Base-by-base conservation (phyloP, 2,888 invertebrate species). In the Candidula unifasciata region DNA sequence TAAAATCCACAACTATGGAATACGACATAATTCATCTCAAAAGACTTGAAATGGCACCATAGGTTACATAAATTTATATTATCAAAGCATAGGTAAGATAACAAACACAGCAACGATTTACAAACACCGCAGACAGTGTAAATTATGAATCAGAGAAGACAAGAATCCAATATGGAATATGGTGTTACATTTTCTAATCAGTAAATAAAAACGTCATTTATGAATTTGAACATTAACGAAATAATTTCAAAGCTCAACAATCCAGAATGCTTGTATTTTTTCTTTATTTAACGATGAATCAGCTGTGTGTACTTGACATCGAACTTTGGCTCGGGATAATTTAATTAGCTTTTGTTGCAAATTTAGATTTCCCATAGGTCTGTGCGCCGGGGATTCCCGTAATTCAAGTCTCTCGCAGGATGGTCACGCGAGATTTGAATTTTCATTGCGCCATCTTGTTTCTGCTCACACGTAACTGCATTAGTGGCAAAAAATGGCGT, bases 391-490 rank as follows among this genome's bases (percentile, higher is more conserved):
- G 35, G 35, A 33, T 21, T 69, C 35, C 21, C 1, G 35, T 69
- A 69, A 69, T 37, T 69, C 69, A 5, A 10, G 18, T 3, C 18
- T 37, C 69, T 24, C 69, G 35, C 35, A 18, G 37, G 69, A 69
- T 8, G 35, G 35, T 16, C 69, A 69, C 69, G 69, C 69, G 21
- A 69, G 69, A 37, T 69, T 69, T 69, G 69, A 69, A 69, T 69
- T 69, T 35, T 69, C 37, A 69, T 69, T 37, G 35, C 69, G 37
- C 69, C 69, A 69, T 69, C 69, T 69, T 37, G 3, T 24, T 35
- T 35, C 69, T 69, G 37, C 69, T 69, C 69, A 69, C 69, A 35
- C 69, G 21, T 3, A 69, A 24, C 18, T 35, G 69, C 24, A 21
- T 69, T 16, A 35, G 3, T 13, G 35, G 24, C 24, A 33, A 69